These are phyloP conservation scores for Hypothenemus hampei DNA, from an alignment of 1,140 invertebrate genomes.

Conservation along the genomic window DNA sequence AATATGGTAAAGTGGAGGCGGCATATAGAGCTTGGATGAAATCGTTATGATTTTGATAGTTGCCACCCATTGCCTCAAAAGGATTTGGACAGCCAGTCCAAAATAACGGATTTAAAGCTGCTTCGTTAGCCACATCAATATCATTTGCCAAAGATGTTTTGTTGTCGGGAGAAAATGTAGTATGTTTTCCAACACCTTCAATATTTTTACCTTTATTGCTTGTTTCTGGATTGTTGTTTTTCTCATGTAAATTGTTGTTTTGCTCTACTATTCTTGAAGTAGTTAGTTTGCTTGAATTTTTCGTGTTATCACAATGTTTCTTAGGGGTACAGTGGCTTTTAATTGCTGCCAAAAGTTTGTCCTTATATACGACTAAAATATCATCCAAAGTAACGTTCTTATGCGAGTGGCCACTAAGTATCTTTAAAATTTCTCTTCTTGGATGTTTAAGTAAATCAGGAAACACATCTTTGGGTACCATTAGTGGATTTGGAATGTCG, in stretches of 20 bases:
- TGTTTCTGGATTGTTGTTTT: not conserved
- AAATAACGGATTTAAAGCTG: conserved; percentile 63
- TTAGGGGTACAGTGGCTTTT: conserved; percentile 59
- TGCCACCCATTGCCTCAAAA: conserved; percentile 47
- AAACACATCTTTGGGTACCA: conserved; percentile 70
- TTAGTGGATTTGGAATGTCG: conserved; percentile 71
- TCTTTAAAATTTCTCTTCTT: conserved; percentile 67
- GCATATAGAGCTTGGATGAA: conserved; percentile 47
- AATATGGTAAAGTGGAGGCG: conserved; percentile 42
- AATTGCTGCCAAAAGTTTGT: conserved; percentile 60
- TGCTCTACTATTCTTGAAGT: conserved; percentile 3
- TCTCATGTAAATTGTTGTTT: conserved; percentile 26
- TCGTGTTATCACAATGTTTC: not conserved
- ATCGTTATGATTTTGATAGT: conserved; percentile 42
- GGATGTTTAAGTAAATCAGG: conserved; percentile 66
- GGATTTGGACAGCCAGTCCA: conserved; percentile 66
- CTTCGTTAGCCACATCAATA: conserved; percentile 60
- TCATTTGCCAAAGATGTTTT: conserved; percentile 49
- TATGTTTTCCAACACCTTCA: not conserved
- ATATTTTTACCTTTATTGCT: conserved; percentile 5
- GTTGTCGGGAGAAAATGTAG: conserved; percentile 34
- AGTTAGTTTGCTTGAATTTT: not conserved
- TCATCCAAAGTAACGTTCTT: conserved; percentile 45
- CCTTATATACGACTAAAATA: conserved; percentile 59
- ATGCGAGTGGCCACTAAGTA: conserved; percentile 50